phyloP scores from a whole-genome alignment of 2,113 vertebrate genomes.

The Pagrus major region DNA sequence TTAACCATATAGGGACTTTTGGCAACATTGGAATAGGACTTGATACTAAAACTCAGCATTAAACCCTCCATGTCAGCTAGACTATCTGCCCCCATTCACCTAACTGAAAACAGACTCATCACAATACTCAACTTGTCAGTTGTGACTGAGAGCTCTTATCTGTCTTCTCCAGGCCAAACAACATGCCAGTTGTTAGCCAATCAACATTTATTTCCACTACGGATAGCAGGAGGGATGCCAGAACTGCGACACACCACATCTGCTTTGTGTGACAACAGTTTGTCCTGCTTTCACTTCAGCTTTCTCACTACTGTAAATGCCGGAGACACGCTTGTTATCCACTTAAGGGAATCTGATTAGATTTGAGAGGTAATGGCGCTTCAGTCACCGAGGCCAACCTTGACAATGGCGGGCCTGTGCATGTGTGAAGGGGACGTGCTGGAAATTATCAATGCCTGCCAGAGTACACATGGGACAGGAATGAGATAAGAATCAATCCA shows the following conservation, averaged over 20 bases:
- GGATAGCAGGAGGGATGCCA: slow-evolving; percentile 64
- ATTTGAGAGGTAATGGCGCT: slow-evolving; percentile 78
- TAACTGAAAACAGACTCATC: slow-evolving; percentile 51
- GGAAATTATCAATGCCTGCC: slow-evolving; percentile 60
- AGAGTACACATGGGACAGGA: slow-evolving; percentile 55
- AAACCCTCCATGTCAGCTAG: slow-evolving; percentile 56
- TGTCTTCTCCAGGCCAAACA: slow-evolving; percentile 66
- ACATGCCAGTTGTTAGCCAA: slow-evolving; percentile 79
- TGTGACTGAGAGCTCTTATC: slow-evolving; percentile 71
- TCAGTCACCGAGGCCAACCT: slow-evolving; percentile 71
- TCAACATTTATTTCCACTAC: slow-evolving; percentile 74
- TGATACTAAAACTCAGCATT: slow-evolving; percentile 34
- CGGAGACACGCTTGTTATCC: slow-evolving; percentile 82
- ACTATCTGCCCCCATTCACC: slow-evolving; percentile 56
- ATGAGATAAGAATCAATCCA: slow-evolving; percentile 64
- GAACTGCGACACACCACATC: slow-evolving; percentile 57
- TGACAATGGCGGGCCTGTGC: slow-evolving; percentile 75
- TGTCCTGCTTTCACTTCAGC: slow-evolving; percentile 75
- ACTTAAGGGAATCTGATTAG: slow-evolving; percentile 80
- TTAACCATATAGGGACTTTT: neutral
- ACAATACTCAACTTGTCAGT: slow-evolving; percentile 78
- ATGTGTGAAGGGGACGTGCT: slow-evolving; percentile 73
- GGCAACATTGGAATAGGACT: neutral
- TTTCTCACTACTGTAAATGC: slow-evolving; percentile 81
- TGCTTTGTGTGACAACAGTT: slow-evolving; percentile 71